Evolutionary conservation across 2,888 invertebrate species (phyloP).

Genomic region (Mellilla xanthometata): DNA sequence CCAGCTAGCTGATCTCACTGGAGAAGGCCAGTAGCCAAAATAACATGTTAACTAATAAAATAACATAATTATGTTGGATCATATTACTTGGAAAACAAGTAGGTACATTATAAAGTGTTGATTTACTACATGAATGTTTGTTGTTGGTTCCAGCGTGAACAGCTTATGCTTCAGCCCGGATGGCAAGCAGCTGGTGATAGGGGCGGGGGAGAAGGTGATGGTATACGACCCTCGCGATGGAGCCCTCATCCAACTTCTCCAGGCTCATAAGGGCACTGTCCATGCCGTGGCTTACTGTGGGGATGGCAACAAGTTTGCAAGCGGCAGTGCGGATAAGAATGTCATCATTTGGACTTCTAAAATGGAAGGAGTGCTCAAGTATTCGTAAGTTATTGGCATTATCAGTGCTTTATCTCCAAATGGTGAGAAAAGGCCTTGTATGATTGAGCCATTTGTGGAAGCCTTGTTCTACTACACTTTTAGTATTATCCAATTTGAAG

Average conservation of each 20-base stretch:
- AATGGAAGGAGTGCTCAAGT: slow-evolving; percentile 97
- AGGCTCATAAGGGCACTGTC: slow-evolving; percentile 97
- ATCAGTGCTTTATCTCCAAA: slow-evolving; percentile 39
- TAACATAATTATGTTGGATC: no score
- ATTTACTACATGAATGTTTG: no score
- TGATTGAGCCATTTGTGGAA: no score
- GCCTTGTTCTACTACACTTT: no score
- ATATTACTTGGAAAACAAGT: no score
- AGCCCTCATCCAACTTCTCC: slow-evolving; percentile 93
- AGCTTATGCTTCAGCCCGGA: slow-evolving; percentile 98
- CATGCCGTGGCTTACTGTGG: slow-evolving; percentile 95
- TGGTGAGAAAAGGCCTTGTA: no score
- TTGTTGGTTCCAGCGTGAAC: slow-evolving; percentile 87
- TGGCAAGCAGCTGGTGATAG: slow-evolving; percentile 96
- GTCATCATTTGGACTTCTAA: slow-evolving; percentile 99
- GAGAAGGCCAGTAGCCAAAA: no score
- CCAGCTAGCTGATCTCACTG: no score
- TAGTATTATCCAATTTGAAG: no score
- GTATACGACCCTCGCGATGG: slow-evolving; percentile 97
- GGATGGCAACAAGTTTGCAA: slow-evolving; percentile 98
- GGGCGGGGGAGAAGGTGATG: slow-evolving; percentile 96
- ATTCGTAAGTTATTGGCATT: slow-evolving; percentile 86
- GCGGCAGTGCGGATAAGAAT: slow-evolving; percentile 97
- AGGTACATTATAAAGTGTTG: no score
- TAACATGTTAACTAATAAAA: no score